Conservation (phyloP, 2,888 invertebrate genomes). For the Eumerus sabulonum region DNA sequence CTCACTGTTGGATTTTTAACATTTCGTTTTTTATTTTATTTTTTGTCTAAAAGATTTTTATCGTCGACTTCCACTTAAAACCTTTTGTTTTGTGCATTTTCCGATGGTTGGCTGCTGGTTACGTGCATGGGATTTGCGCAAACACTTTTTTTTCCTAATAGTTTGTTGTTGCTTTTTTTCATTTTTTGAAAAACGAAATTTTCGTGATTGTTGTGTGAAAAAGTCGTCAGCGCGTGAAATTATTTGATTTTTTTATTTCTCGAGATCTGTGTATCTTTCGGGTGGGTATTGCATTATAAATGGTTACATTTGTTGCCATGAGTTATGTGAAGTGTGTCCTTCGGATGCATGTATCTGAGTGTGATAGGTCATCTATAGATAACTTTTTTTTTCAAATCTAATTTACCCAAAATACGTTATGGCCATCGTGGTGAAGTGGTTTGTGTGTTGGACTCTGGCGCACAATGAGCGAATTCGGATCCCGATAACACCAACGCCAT, state of each 20-base stretch:
- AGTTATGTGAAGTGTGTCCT: background rate
- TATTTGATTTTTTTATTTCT: slow-evolving; percentile 16
- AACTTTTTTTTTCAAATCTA: background rate
- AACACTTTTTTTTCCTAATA: slow-evolving; percentile 1
- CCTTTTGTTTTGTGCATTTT: slow-evolving; percentile 23
- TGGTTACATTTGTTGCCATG: background rate
- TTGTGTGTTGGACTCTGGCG: too few species aligned
- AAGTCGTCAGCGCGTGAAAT: slow-evolving; percentile 41
- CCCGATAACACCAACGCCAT: too few species aligned
- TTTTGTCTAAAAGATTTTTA: slow-evolving; percentile 37
- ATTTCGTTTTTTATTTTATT: background rate
- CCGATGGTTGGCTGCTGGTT: slow-evolving; percentile 2
- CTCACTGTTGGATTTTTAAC: slow-evolving; percentile 16
- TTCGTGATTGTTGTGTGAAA: slow-evolving; percentile 39
- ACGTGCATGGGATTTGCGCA: slow-evolving; percentile 21
- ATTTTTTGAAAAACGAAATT: slow-evolving; percentile 19
- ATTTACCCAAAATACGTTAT: too few species aligned
- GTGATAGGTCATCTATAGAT: background rate
- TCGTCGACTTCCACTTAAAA: slow-evolving; percentile 34
- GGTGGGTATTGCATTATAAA: slow-evolving; percentile 25
- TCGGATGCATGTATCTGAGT: background rate
- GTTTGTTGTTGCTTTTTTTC: background rate
- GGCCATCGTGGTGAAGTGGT: too few species aligned
- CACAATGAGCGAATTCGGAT: too few species aligned
- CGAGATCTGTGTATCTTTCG: slow-evolving; percentile 5